A percentile compares a stretch with the other conserved stretches of the same genome.
phyloP scores from a whole-genome alignment of 2,797 vertebrate species.

The Arremon aurantiirostris region DNA sequence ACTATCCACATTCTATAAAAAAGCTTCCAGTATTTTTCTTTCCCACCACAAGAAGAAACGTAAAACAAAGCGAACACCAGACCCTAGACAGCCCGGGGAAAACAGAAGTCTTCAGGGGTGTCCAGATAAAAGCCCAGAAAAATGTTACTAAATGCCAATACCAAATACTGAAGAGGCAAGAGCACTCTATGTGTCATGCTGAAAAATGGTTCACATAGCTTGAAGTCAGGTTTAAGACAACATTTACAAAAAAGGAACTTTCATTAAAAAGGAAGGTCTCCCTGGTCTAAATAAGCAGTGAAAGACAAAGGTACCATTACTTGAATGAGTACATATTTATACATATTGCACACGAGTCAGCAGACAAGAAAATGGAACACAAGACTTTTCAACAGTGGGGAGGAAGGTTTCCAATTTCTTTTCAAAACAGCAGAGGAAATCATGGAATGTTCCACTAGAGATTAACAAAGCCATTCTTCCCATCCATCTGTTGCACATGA shows the following conservation, averaged over 20 bases:
- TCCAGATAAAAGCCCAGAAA: background rate
- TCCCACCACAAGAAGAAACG: background rate
- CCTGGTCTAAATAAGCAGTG: background rate
- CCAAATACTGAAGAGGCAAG: background rate
- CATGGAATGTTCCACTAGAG: background rate
- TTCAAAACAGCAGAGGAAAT: background rate
- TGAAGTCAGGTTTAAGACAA: background rate
- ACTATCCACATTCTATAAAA: background rate
- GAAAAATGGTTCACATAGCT: background rate
- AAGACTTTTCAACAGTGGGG: background rate
- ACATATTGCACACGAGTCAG: background rate
- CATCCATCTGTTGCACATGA: background rate
- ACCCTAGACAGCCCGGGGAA: background rate
- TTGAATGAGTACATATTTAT: background rate
- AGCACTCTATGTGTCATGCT: background rate
- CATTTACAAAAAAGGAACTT: background rate
- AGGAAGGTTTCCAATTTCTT: background rate
- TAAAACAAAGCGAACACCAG: background rate
- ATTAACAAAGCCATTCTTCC: background rate
- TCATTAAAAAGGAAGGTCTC: background rate
- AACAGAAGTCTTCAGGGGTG: background rate
- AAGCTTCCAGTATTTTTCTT: background rate
- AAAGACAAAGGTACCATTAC: background rate
- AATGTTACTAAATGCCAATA: background rate
- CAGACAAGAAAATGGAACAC: background rate